Conservation (phyloP, 2,113 vertebrate species). For the Neoarius graeffei region DNA sequence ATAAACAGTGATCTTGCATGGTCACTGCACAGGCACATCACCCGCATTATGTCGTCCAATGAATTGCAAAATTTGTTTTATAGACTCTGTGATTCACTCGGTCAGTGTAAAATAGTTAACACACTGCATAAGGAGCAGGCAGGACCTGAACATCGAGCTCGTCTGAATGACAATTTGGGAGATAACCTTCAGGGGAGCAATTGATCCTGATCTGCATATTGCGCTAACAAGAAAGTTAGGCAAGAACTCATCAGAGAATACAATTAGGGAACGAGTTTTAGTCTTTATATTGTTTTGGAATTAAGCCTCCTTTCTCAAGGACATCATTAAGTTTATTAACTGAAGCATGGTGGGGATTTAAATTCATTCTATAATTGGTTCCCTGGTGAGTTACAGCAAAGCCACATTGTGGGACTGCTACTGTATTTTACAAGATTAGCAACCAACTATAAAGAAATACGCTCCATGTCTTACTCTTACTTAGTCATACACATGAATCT, state of each 20-base stretch:
- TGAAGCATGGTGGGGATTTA: not conserved
- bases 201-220: not conserved
- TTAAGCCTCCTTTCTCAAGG: not conserved
- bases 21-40: not conserved
- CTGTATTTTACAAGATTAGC: not conserved
- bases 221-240: not conserved
- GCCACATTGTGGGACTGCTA: not conserved
- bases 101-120: not conserved
- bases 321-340: not conserved
- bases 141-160: not conserved
- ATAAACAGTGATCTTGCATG: not conserved
- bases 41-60: not conserved
- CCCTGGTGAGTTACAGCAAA: not conserved
- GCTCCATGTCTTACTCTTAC: not conserved
- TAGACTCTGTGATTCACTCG: not conserved
- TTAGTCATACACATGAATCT: not conserved
- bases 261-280: not conserved
- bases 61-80: not conserved
- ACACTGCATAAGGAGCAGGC: not conserved
- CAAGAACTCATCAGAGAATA: not conserved
- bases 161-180: not conserved
- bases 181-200: not conserved
- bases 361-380: not conserved
- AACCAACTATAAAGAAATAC: not conserved
- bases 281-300: not conserved